Percentiles rank a stretch among this genome's conserved stretches.
Evolutionary conservation across 2,888 invertebrate genomes (phyloP).

Genomic region (Stenchaetothrips biformis): DNA sequence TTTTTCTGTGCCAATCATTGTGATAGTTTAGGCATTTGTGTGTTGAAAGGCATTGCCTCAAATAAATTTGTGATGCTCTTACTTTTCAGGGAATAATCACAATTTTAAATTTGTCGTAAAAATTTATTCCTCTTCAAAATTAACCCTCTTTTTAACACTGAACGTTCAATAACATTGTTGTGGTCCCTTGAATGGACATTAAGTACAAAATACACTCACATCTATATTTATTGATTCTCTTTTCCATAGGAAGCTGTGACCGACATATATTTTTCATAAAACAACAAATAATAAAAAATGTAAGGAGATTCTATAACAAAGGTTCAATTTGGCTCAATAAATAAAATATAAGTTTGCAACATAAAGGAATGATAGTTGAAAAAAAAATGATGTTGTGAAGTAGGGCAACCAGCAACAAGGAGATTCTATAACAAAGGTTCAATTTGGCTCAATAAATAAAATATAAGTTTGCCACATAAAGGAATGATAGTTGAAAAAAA

Average conservation of each 20-base stretch:
- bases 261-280: neutral
- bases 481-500: conserved; percentile 9
- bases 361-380: conserved; percentile 2
- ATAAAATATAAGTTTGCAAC: neutral
- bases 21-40: no score
- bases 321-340: neutral
- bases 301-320: conserved; percentile 5
- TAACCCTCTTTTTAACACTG: neutral
- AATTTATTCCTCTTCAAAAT: conserved; percentile 5
- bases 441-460: conserved; percentile 3
- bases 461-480: neutral
- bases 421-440: conserved; percentile 8
- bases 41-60: no score
- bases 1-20: no score
- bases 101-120: neutral
- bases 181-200: neutral
- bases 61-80: neutral
- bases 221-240: neutral
- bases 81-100: neutral
- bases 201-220: neutral
- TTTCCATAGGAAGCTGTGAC: neutral
- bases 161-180: neutral
- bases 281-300: neutral
- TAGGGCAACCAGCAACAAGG: neutral
- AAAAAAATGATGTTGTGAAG: neutral